A percentile compares a stretch with the other conserved stretches of the same genome.
Conservation (phyloP, 2,113 vertebrate genomes). For the Clarias gariepinus region DNA sequence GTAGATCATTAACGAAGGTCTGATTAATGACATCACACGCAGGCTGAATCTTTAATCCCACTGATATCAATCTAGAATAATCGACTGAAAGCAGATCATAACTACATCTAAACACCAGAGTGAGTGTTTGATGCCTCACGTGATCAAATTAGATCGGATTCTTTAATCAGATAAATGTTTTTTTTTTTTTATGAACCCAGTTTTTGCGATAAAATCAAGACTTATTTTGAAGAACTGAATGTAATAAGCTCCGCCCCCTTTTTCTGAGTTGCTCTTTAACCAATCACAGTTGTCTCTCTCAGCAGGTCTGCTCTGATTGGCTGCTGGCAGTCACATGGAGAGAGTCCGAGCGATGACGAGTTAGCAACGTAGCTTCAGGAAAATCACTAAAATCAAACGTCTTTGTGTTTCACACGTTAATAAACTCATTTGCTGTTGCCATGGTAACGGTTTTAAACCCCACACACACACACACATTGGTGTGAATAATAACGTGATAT, state of each 20-base stretch:
- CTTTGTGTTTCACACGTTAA: neutral
- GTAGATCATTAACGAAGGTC: neutral
- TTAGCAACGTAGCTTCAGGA: neutral
- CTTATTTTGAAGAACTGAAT: neutral
- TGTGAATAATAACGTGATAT: neutral
- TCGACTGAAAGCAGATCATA: too few species aligned
- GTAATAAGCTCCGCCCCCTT: neutral
- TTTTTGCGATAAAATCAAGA: neutral
- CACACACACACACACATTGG: neutral
- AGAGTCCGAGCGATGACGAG: neutral
- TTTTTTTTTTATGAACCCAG: neutral
- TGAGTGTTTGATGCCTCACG: too few species aligned
- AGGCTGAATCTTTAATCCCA: neutral
- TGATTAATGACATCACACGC: neutral
- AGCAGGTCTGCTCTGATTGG: constrained; percentile 1
- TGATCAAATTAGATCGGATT: too few species aligned
- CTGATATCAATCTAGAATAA: neutral
- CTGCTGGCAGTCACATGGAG: neutral
- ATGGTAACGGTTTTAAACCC: neutral
- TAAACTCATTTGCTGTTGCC: neutral
- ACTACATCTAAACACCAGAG: too few species aligned
- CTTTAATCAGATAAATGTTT: too few species aligned
- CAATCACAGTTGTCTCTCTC: neutral
- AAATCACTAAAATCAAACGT: neutral
- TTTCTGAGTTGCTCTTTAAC: neutral